Conservation (phyloP, 2,113 vertebrate genomes). For the Antechinus stuartii region DNA sequence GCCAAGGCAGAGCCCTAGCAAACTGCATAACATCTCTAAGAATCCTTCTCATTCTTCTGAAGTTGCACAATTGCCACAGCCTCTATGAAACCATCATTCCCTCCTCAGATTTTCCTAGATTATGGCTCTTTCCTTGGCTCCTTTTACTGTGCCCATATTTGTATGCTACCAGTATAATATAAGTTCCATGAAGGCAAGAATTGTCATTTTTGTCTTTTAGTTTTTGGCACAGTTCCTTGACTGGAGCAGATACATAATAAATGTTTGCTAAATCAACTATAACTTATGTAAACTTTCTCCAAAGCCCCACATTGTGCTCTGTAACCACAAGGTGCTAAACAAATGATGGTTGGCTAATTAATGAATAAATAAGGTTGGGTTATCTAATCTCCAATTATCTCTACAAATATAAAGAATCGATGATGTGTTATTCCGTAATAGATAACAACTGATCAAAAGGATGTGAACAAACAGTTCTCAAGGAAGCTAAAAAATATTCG, state of each 20-base stretch:
- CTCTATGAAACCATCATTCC: background rate
- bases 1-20: background rate
- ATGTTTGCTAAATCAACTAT: background rate
- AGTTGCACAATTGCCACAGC: background rate
- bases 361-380: background rate
- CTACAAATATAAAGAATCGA: background rate
- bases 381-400: background rate
- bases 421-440: background rate
- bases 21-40: background rate
- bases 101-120: background rate
- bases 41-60: background rate
- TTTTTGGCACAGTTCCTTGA: background rate
- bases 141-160: background rate
- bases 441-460: background rate
- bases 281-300: background rate
- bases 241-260: background rate
- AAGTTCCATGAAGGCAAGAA: background rate
- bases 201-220: background rate
- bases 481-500: background rate
- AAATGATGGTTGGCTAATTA: background rate
- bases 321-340: background rate
- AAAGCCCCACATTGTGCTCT: background rate
- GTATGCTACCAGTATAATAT: background rate
- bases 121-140: background rate
- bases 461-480: background rate